phyloP scores from a whole-genome alignment of 2,113 vertebrate genomes.

The Zeus faber region DNA sequence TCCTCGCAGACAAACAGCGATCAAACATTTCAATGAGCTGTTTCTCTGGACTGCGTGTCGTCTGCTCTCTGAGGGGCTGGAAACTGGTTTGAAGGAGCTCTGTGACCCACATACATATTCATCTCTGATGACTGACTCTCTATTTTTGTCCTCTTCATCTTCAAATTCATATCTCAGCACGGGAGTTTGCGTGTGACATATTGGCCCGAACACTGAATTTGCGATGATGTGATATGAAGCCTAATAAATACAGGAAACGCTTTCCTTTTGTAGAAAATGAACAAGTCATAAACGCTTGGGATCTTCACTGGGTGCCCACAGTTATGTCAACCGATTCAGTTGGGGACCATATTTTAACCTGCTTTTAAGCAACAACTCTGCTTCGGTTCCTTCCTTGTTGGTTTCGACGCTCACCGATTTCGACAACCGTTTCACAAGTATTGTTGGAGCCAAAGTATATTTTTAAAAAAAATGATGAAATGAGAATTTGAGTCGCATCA shows the following conservation, averaged over 20 bases:
- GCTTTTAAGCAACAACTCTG: too few species aligned
- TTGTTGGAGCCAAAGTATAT: too few species aligned
- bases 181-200: constrained; percentile 40
- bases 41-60: constrained; percentile 27
- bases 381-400: too few species aligned
- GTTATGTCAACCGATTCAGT: not conserved
- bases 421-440: too few species aligned
- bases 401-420: too few species aligned
- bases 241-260: not conserved
- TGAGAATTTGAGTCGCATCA: too few species aligned
- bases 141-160: constrained; percentile 58
- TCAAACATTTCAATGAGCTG: constrained; percentile 42
- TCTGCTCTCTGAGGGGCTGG: not conserved
- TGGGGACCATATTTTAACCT: too few species aligned
- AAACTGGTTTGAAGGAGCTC: constrained; percentile 32
- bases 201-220: constrained; percentile 29
- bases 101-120: constrained; percentile 50
- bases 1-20: constrained; percentile 29
- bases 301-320: not conserved
- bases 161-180: constrained; percentile 43
- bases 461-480: too few species aligned
- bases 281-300: not conserved
- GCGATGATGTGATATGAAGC: constrained; percentile 28
- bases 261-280: not conserved
- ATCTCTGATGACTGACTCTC: constrained; percentile 43